Evolutionary conservation across 1,140 invertebrate species (phyloP).

Genomic region (Apis laboriosa): DNA sequence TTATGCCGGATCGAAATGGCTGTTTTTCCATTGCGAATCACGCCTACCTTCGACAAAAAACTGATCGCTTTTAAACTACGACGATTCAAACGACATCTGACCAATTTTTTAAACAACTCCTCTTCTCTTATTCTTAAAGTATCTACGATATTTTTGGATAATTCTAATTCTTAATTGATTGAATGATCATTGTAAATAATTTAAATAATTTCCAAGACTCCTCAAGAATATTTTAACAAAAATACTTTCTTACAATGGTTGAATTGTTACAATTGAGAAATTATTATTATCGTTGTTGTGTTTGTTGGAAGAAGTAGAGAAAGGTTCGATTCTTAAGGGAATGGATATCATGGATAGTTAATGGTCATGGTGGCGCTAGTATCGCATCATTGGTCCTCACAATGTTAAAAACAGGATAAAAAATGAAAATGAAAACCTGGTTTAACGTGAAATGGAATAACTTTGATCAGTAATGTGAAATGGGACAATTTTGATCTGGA

Average conservation of each 20-base stretch:
- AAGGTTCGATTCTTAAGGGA: too few species aligned
- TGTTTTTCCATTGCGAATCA: slow-evolving; percentile 10
- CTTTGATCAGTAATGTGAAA: not conserved
- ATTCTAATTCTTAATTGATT: too few species aligned
- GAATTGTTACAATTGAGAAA: not conserved
- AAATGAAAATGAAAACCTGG: not conserved
- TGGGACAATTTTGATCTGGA: too few species aligned
- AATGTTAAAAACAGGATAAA: too few species aligned
- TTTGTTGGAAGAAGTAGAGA: not conserved
- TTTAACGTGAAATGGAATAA: not conserved
- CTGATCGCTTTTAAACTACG: not conserved
- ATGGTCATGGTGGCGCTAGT: too few species aligned
- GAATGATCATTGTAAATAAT: too few species aligned
- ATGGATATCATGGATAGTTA: too few species aligned
- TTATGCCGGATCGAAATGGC: slow-evolving; percentile 23
- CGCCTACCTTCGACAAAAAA: not conserved
- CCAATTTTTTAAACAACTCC: not conserved
- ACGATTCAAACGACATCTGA: not conserved
- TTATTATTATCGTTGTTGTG: not conserved
- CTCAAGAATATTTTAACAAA: not conserved
- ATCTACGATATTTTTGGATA: not conserved
- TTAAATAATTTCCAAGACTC: too few species aligned
- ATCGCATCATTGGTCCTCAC: too few species aligned
- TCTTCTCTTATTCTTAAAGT: not conserved
- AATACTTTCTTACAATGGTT: not conserved